phyloP scores from a whole-genome alignment of 2,797 vertebrate genomes.

The Smutsia temminckii region DNA sequence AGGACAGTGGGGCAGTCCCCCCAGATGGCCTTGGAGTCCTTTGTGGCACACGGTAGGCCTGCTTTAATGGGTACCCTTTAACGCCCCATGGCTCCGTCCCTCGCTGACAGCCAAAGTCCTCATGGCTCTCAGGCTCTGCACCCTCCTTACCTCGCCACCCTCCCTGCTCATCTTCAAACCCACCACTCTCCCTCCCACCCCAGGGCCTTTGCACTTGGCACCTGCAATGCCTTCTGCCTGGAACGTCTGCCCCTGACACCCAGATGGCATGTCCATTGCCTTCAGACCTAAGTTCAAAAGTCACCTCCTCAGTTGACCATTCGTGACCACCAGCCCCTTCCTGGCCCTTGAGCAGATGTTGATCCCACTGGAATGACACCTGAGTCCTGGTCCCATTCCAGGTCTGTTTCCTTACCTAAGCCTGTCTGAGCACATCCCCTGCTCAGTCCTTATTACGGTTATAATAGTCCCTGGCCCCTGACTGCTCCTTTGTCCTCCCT shows the following conservation, averaged over 20 bases:
- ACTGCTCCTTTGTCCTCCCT: background rate
- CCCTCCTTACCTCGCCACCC: background rate
- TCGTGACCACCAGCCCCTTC: background rate
- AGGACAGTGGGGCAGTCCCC: too few relatives aligned
- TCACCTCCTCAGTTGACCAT: background rate
- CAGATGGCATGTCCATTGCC: too few relatives aligned
- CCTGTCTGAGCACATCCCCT: accelerated
- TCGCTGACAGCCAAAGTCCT: background rate
- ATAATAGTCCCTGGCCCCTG: background rate
- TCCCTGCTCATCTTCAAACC: background rate
- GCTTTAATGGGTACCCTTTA: accelerated
- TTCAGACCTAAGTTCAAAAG: background rate
- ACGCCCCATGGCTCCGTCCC: background rate
- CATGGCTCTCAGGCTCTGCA: background rate
- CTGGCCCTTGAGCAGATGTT: background rate
- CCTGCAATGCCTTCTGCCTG: background rate
- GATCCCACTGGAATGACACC: background rate
- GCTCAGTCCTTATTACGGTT: accelerated
- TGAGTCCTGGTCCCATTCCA: accelerated
- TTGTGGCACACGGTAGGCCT: background rate
- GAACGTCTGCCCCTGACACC: accelerated
- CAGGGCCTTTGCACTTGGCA: background rate
- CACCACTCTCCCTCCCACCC: background rate
- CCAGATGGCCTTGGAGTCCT: too few relatives aligned
- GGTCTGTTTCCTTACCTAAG: accelerated